phyloP scores from a whole-genome alignment of 1,140 invertebrate species.

The Hyphantria cunea region DNA sequence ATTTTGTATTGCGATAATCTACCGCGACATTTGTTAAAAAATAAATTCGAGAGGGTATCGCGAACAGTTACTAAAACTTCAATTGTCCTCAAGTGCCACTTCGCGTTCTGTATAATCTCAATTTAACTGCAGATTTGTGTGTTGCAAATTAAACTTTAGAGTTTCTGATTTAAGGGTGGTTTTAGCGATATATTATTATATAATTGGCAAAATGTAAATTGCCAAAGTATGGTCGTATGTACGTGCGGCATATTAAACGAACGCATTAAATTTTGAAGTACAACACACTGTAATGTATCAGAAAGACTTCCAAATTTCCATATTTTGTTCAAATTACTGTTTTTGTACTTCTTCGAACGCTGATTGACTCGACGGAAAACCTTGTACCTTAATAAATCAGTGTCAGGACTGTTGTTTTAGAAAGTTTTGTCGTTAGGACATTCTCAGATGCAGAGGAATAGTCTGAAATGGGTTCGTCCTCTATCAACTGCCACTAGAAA shows the following conservation, averaged over 20 bases:
- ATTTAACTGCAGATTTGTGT: neutral
- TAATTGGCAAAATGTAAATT: constrained; percentile 19
- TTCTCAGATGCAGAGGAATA: too few relatives aligned
- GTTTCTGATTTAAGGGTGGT: neutral
- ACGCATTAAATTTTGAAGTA: constrained; percentile 7
- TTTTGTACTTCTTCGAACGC: neutral
- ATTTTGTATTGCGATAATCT: constrained; percentile 53
- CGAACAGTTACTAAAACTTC: constrained; percentile 61
- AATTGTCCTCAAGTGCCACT: constrained; percentile 72
- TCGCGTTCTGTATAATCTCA: constrained; percentile 52
- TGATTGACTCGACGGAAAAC: too few relatives aligned
- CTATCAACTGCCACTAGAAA: too few relatives aligned
- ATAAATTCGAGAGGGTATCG: constrained; percentile 69
- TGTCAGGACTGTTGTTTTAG: too few relatives aligned
- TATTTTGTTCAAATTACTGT: neutral
- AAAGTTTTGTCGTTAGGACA: too few relatives aligned
- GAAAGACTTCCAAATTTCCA: neutral
- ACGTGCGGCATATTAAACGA: constrained; percentile 13
- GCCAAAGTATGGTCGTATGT: constrained; percentile 2
- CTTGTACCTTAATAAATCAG: too few relatives aligned
- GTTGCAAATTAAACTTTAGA: constrained; percentile 5
- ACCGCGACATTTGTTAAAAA: constrained; percentile 80
- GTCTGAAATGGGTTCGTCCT: too few relatives aligned
- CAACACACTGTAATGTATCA: neutral
- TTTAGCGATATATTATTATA: neutral